These are phyloP conservation scores for Hydropotes inermis DNA, from an alignment of 2,113 vertebrate genomes.

Conservation along the genomic window DNA sequence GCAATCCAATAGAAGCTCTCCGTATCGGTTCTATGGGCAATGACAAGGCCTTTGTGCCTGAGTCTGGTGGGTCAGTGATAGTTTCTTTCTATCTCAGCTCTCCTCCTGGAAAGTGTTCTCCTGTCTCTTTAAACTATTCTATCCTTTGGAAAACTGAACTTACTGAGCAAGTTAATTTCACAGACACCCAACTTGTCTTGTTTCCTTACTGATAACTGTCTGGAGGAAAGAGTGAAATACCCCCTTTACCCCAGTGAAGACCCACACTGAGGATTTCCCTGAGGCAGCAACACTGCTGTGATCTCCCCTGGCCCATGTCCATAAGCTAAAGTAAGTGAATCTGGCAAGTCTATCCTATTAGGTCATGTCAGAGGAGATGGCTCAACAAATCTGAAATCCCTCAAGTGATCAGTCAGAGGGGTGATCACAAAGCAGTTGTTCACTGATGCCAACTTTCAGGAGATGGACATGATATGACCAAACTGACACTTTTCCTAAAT, in stretches of 20 bases:
- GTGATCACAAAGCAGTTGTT: neutral
- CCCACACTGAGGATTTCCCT: neutral
- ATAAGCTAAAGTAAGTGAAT: neutral
- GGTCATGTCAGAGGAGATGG: neutral
- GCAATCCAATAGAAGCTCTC: neutral
- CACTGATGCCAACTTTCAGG: neutral
- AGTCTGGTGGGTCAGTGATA: too few relatives aligned
- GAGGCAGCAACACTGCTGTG: neutral
- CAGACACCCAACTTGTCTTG: neutral
- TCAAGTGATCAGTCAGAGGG: neutral
- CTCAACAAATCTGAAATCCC: neutral
- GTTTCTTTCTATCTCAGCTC: neutral
- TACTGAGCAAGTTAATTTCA: neutral
- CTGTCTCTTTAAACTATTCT: neutral
- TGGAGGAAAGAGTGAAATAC: neutral
- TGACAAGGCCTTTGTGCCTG: neutral
- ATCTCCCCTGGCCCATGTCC: neutral
- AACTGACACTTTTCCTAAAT: neutral
- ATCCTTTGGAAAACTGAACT: neutral
- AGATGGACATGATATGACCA: neutral
- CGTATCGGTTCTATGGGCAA: fast-evolving
- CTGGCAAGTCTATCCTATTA: neutral
- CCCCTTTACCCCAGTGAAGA: neutral
- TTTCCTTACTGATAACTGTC: neutral
- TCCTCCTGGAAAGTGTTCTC: neutral